Conservation (phyloP, 2,888 invertebrate genomes). For the Calephelis perditalis region DNA sequence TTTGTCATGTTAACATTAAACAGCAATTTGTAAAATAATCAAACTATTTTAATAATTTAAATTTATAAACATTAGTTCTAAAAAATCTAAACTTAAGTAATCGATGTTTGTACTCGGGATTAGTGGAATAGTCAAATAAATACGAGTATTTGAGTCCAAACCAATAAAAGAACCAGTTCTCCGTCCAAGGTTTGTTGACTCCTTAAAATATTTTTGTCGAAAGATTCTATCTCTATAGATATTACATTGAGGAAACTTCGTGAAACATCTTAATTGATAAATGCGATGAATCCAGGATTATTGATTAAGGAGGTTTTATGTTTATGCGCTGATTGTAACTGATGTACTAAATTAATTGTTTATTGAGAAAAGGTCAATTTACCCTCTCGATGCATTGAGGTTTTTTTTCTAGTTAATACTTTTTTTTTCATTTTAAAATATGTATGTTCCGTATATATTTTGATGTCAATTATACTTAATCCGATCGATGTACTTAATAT, state of each 20-base stretch:
- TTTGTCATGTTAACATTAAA: background rate
- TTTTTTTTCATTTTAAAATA: too few species aligned
- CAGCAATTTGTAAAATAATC: background rate
- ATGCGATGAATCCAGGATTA: too few species aligned
- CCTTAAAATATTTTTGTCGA: constrained; percentile 55
- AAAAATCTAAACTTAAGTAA: constrained; percentile 5
- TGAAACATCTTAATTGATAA: constrained; percentile 11
- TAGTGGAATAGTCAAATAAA: constrained; percentile 45
- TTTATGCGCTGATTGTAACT: too few species aligned
- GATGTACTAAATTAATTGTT: too few species aligned
- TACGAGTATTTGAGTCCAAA: constrained; percentile 57
- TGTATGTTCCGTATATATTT: too few species aligned
- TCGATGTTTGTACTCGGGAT: constrained; percentile 26
- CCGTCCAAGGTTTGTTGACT: constrained; percentile 66
- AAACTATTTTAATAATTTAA: constrained; percentile 3
- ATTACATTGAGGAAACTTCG: constrained; percentile 25
- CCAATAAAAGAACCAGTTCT: constrained; percentile 65
- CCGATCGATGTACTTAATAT: too few species aligned
- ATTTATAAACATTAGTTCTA: constrained; percentile 11
- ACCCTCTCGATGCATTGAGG: too few species aligned
- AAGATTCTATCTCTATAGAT: constrained; percentile 42
- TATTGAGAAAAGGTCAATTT: too few species aligned
- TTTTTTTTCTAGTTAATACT: too few species aligned
- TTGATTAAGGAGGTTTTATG: too few species aligned
- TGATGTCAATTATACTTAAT: too few species aligned